Evolutionary conservation across 2,888 invertebrate genomes (phyloP), one percentile per base, ranked within the genome.

Genomic region (Oxystoma pomonae): DNA sequence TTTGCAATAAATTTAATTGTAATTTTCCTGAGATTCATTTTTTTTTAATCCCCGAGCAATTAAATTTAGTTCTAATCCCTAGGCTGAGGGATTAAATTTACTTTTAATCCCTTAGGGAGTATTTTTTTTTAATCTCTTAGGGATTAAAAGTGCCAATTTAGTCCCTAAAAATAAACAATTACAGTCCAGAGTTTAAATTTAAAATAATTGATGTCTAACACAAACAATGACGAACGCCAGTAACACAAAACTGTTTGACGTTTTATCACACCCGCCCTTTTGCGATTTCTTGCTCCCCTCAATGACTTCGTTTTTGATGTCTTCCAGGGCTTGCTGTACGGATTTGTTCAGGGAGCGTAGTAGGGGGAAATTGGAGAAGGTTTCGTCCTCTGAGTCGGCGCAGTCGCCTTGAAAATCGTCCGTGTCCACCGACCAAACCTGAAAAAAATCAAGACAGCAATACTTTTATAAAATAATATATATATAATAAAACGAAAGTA

Each of bases 361-460:
- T 0, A 94, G 78, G 0, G 89, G 88, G 78, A 87, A 93, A 74
- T 89, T 89, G 22, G 68, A 68, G 61, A 72, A 73, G 5, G 63
- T 64, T 73, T 86, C 86, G 0, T 79, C 73, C 67, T 81, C 86
- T 52, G 84, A 84, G 1, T 79, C 76, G 0, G 75, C 19, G 67
- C 93, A 93, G 57, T 83, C 84, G 0, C 92, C 92, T 19, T 81
- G 82, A 77, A 93, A 94, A 79, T 94, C 94, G 69, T 95, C 94
- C 0, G 92, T 94, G 76, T 94, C 94, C 50, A 94, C 86, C 50
- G 92, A 91, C 94, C 94, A 94, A 2, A 93, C 61, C 65, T 65
- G 35, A 22, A 52, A 55, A 59, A 55, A 50, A 17, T 20, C n/a
- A n/a, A n/a, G n/a, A 55, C 20, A 17, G 21, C 17, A 16, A 53